Evolutionary conservation across 2,888 invertebrate species (phyloP).

Genomic region (Gerris lacustris): DNA sequence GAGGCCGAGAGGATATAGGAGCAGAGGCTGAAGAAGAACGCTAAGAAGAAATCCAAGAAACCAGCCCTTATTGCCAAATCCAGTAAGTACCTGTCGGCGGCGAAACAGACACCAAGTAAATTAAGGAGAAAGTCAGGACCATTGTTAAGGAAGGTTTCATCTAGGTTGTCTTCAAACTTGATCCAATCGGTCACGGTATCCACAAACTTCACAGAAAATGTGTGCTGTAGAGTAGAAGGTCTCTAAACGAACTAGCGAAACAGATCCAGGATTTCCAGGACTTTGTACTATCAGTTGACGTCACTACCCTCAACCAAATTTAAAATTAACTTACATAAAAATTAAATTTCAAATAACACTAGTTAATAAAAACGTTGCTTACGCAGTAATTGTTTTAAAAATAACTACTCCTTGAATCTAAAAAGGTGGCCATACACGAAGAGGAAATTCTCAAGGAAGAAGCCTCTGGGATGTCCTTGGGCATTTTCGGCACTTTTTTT

Average conservation of each 20-base stretch:
- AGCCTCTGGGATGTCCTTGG: too few relatives aligned
- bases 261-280: conserved; percentile 84
- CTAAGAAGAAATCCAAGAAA: conserved; percentile 90
- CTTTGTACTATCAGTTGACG: conserved; percentile 88
- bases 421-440: too few relatives aligned
- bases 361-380: too few relatives aligned
- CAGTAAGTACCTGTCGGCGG: conserved; percentile 95
- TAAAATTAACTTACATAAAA: too few relatives aligned
- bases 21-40: conserved; percentile 80
- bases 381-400: too few relatives aligned
- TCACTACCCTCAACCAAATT: conserved; percentile 95
- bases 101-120: conserved; percentile 57
- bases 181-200: conserved; percentile 92
- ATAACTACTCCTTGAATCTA: too few relatives aligned
- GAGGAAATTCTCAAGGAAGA: too few relatives aligned
- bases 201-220: conserved; percentile 88
- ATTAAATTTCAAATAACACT: too few relatives aligned
- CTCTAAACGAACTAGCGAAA: conserved; percentile 75
- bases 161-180: conserved; percentile 92
- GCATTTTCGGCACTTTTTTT: too few relatives aligned
- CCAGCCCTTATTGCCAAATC: conserved; percentile 89
- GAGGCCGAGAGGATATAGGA: conserved; percentile 74
- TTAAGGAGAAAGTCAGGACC: conserved; percentile 68
- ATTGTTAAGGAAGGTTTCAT: conserved; percentile 84
- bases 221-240: conserved; percentile 93